Base-by-base conservation (phyloP, 2,888 invertebrate genomes). In the Parnassius smintheus region DNA sequence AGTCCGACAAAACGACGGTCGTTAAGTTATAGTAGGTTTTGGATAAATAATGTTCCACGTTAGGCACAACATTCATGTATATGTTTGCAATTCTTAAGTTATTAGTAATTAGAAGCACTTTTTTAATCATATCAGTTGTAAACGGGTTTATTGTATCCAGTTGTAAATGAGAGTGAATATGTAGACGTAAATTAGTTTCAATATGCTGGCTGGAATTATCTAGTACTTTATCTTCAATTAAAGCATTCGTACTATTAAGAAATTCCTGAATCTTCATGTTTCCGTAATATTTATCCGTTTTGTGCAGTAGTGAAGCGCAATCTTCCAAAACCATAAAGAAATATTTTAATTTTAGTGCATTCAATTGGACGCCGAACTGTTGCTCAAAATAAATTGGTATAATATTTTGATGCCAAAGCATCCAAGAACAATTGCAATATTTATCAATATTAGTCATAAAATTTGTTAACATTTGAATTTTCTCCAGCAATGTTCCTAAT, bases 11-110 rank as follows among this genome's bases (percentile, higher is more conserved):
- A 9, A 99, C 98, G 44, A 99, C 98, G 1, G 99, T 98, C 1
- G 99, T 99, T 74, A 99, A 92, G 91, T 99, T 99, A 86, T 99
- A 99, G 88, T 99, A 99, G 80, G 97, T 98, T 70, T 94, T 95
- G 75, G 98, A 98, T 69, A 99, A 93, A 86, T 99, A 98, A 78
- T 97, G 95, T 82, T 98, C 98, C 9, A 98, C 95, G 59, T 79
- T 85, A 88, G 95, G 93, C 83, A 94, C 93, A 22, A 96, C 86
- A 68, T 94, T 93, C 76, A 95, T 91, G 74, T 93, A 94, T 44
- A 92, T 80, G 57, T 93, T 92, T 68, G 91, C 87, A 45, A 93
- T 79, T 71, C 91, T 92, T 72, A 93, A 85, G 3, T 94, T 93
- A 64, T 93, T 88, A 11, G 94, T 79, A 62, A 92, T 86, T 11